Percentiles rank a stretch among this genome's conserved stretches.
These are phyloP conservation scores for Thyatira batis DNA, from an alignment of 2,888 invertebrate genomes.

Conservation along the genomic window DNA sequence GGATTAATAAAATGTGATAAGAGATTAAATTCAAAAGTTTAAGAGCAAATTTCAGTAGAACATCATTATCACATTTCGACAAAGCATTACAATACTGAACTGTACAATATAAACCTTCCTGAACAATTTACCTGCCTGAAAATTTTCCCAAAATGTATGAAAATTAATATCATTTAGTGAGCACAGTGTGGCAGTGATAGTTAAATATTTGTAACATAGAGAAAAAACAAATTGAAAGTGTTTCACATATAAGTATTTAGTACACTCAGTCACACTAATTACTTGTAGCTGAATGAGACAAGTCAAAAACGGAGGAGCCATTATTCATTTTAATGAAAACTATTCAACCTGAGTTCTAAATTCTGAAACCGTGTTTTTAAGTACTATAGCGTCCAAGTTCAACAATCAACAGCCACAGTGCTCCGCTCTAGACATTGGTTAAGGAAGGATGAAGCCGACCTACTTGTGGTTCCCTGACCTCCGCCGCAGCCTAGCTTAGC, in stretches of 20 bases:
- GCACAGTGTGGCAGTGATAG: neutral
- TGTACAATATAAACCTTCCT: too few species aligned
- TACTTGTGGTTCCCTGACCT: slow-evolving; percentile 81
- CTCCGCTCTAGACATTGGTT: slow-evolving; percentile 55
- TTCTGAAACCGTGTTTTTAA: slow-evolving; percentile 75
- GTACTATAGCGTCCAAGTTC: slow-evolving; percentile 69
- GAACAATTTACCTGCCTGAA: too few species aligned
- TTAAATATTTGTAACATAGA: neutral
- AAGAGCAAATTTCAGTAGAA: too few species aligned
- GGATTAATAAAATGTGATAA: too few species aligned
- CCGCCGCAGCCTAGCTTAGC: slow-evolving; percentile 71
- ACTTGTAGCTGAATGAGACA: slow-evolving; percentile 6
- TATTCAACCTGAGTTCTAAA: slow-evolving; percentile 53
- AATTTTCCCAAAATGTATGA: too few species aligned
- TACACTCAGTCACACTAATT: slow-evolving; percentile 3
- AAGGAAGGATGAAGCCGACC: slow-evolving; percentile 79
- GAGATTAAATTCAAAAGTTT: too few species aligned
- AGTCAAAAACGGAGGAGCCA: slow-evolving; percentile 20
- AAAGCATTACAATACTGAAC: too few species aligned
- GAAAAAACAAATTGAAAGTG: slow-evolving; percentile 5
- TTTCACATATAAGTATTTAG: slow-evolving; percentile 1
- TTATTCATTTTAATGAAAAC: slow-evolving; percentile 26
- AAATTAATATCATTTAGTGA: too few species aligned
- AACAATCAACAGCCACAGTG: slow-evolving; percentile 52
- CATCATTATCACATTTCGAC: too few species aligned